Percentiles rank a stretch among this genome's conserved stretches.
phyloP scores from a whole-genome alignment of 1,140 invertebrate species.

The Pissodes strobi region DNA sequence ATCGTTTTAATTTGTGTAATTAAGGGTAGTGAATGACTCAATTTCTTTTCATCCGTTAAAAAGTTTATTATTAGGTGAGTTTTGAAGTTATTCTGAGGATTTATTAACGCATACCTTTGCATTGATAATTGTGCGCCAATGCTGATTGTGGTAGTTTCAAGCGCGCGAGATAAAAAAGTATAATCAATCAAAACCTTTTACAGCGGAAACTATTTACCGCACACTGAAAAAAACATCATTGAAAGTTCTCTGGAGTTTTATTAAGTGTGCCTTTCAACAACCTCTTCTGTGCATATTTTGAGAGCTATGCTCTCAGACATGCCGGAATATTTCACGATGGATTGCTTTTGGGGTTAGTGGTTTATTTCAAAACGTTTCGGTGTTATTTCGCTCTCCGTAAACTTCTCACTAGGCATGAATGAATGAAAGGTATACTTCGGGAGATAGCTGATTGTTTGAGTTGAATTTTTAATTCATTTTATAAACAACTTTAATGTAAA shows the following conservation, averaged over 20 bases:
- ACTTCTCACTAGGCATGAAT: slow-evolving; percentile 11
- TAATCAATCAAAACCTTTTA: slow-evolving; percentile 25
- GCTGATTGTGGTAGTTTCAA: slow-evolving; percentile 20
- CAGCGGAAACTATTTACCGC: slow-evolving; percentile 1
- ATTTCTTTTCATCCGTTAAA: too few relatives aligned
- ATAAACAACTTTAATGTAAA: too few relatives aligned
- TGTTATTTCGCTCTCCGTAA: slow-evolving; percentile 11
- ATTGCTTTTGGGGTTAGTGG: too few relatives aligned
- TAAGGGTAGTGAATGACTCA: too few relatives aligned
- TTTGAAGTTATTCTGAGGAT: background rate
- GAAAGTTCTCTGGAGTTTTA: slow-evolving; percentile 19
- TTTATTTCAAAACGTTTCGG: background rate
- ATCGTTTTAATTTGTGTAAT: too few relatives aligned
- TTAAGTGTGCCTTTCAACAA: slow-evolving; percentile 3
- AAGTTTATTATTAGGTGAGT: slow-evolving; percentile 8
- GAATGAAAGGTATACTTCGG: slow-evolving; percentile 13
- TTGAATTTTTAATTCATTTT: too few relatives aligned
- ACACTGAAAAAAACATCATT: too few relatives aligned
- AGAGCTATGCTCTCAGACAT: background rate
- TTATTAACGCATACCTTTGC: background rate
- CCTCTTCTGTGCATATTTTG: slow-evolving; percentile 12
- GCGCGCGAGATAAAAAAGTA: slow-evolving; percentile 10
- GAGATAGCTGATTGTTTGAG: too few relatives aligned
- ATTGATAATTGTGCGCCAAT: background rate
- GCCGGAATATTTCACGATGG: too few relatives aligned